A percentile compares a stretch with the other conserved stretches of the same genome.
Conservation (phyloP, 2,113 vertebrate species). For the Dasypus novemcinctus region DNA sequence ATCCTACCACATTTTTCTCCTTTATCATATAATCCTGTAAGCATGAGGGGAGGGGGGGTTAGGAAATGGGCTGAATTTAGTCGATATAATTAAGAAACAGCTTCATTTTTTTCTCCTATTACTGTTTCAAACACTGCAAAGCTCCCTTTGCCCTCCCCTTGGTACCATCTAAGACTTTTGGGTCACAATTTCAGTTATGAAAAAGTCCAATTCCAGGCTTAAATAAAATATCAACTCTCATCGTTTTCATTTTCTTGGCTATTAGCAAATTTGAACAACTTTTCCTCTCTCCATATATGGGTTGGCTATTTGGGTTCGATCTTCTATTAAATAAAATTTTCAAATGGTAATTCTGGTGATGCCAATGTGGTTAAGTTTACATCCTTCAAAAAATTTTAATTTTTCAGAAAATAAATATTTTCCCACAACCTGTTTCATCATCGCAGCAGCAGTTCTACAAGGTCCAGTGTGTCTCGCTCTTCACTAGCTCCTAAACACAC, state of each 20-base stretch:
- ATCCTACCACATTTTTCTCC: neutral
- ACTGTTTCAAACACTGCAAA: neutral
- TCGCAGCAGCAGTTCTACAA: no score
- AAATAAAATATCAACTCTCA: neutral
- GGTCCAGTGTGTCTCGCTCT: neutral
- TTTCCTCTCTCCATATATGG: neutral
- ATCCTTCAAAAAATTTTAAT: neutral
- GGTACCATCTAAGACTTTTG: neutral
- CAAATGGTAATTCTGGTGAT: neutral
- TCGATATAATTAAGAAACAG: neutral
- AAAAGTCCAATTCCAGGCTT: neutral
- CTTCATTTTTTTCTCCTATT: neutral
- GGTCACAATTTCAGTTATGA: neutral
- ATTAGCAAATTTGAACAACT: neutral
- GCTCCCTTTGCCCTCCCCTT: neutral
- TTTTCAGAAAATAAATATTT: neutral
- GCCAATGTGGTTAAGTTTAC: neutral
- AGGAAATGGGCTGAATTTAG: neutral
- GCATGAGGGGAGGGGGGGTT: neutral
- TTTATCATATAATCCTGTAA: neutral
- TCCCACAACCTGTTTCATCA: neutral
- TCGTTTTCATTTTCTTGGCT: neutral
- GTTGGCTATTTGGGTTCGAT: neutral
- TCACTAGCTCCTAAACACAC: neutral
- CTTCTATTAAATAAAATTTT: neutral